These are phyloP conservation scores for Chaenocephalus aceratus DNA, from an alignment of 2,113 vertebrate genomes.

Conservation along the genomic window DNA sequence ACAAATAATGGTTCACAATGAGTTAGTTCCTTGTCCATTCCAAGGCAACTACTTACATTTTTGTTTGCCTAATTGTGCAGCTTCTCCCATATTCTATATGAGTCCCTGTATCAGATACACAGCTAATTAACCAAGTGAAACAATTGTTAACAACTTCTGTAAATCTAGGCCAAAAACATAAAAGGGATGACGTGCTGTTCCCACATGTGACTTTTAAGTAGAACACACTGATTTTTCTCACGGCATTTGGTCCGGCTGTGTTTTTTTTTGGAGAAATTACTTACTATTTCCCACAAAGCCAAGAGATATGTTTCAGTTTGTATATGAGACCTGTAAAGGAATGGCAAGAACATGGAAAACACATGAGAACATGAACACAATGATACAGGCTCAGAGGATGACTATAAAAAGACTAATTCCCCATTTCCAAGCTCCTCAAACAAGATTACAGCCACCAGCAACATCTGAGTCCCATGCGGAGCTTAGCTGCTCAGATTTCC, in stretches of 20 bases:
- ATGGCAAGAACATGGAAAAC: constrained; percentile 9
- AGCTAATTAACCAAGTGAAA: constrained; percentile 26
- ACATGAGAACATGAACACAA: constrained; percentile 31
- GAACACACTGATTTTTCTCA: constrained; percentile 21
- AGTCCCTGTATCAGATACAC: constrained; percentile 2
- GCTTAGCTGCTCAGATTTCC: constrained; percentile 50
- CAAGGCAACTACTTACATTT: too few relatives aligned
- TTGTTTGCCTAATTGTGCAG: background rate
- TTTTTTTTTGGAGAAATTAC: constrained; percentile 13
- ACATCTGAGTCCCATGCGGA: constrained; percentile 43
- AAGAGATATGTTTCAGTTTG: constrained; percentile 5
- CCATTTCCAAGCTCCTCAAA: constrained; percentile 34
- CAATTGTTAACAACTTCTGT: constrained; percentile 6
- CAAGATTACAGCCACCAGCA: constrained; percentile 61
- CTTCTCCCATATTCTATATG: constrained; percentile 7
- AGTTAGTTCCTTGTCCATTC: too few relatives aligned
- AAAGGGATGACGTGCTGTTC: constrained; percentile 29
- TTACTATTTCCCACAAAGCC: constrained; percentile 24
- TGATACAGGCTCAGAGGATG: constrained; percentile 18
- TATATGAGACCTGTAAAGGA: background rate
- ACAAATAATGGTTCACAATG: background rate
- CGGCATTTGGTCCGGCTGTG: background rate
- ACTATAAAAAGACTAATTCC: constrained; percentile 53
- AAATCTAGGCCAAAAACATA: constrained; percentile 49
- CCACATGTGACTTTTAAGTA: constrained; percentile 21